Conservation (phyloP, 2,113 vertebrate species). For the Nothocercus julius region DNA sequence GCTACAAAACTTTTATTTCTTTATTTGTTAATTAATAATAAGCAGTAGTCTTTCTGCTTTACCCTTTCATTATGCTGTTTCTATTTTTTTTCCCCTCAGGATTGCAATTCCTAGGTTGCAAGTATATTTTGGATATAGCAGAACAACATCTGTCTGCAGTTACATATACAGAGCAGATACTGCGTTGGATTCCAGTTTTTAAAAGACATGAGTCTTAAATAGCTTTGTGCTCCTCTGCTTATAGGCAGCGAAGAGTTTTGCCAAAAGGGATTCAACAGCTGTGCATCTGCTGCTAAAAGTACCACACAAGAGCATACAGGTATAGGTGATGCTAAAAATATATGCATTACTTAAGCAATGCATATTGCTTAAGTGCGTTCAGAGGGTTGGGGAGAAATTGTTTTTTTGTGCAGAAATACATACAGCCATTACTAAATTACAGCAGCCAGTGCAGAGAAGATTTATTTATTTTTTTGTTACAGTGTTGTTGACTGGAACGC, state of each 20-base stretch:
- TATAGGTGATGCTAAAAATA: not conserved
- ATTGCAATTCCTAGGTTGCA: not conserved
- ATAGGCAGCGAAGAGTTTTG: not conserved
- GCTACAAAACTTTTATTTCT: not conserved
- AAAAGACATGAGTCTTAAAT: not conserved
- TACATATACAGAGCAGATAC: not conserved
- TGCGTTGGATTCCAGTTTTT: not conserved
- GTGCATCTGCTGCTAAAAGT: not conserved
- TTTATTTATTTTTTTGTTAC: not conserved
- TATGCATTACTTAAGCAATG: not conserved
- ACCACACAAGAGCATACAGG: too few relatives aligned
- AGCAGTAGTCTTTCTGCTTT: not conserved
- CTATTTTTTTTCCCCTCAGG: not conserved
- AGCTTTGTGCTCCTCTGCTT: not conserved
- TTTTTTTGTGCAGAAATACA: fast-evolving
- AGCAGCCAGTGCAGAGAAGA: not conserved
- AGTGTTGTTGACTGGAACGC: not conserved
- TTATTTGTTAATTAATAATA: not conserved
- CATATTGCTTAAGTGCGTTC: not conserved
- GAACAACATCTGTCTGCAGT: not conserved
- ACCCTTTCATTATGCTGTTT: not conserved
- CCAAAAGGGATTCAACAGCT: not conserved
- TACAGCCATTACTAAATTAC: not conserved
- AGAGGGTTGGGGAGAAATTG: not conserved
- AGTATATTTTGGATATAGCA: not conserved